These are phyloP conservation scores for Menura novaehollandiae DNA, from an alignment of 2,113 vertebrate species.

Conservation along the genomic window DNA sequence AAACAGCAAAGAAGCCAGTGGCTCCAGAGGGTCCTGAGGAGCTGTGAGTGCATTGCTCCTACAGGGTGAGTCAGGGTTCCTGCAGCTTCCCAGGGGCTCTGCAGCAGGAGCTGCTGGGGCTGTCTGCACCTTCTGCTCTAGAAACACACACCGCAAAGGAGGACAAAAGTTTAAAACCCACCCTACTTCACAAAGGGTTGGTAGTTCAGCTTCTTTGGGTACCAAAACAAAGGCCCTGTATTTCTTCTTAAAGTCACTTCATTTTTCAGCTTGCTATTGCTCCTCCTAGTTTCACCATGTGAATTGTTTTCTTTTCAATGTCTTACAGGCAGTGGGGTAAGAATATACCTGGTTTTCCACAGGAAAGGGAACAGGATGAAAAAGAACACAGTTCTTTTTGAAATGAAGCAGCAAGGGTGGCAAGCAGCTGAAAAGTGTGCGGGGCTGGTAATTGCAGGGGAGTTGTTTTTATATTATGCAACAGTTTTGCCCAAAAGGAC, in stretches of 20 bases:
- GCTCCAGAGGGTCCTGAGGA: neutral
- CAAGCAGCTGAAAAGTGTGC: neutral
- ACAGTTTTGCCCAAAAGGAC: neutral
- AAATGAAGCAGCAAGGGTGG: neutral
- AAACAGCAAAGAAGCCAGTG: neutral
- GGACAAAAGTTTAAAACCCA: neutral
- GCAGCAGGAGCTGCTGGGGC: neutral
- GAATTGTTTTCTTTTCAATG: neutral
- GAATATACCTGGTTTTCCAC: neutral
- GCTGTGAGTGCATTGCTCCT: neutral
- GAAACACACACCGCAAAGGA: neutral
- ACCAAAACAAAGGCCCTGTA: neutral
- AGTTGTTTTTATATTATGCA: neutral
- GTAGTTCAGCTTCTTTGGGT: accelerated
- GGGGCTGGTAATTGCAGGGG: neutral
- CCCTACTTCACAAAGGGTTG: neutral
- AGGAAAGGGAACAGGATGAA: neutral
- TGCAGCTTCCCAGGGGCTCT: neutral
- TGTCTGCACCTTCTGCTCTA: neutral
- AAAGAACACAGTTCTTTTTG: neutral
- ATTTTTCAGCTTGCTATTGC: neutral
- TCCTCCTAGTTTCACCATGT: neutral
- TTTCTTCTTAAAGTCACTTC: neutral
- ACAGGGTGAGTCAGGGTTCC: neutral
- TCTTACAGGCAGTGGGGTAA: neutral